Evolutionary conservation across 2,113 vertebrate species (phyloP), one percentile per base, ranked within the genome.

Genomic region (Tauraco erythrolophus): DNA sequence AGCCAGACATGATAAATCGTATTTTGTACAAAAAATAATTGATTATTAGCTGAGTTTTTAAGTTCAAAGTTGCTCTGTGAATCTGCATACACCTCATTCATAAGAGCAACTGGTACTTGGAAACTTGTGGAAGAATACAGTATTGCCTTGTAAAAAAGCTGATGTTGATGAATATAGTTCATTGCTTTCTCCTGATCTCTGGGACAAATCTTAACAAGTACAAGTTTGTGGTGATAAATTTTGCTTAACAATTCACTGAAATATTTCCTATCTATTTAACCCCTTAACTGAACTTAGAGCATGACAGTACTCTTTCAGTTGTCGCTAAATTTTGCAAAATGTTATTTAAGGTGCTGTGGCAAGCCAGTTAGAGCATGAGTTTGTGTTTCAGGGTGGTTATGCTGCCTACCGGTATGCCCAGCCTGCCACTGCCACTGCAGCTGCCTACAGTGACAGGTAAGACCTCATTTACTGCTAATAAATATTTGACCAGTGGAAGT

Each of bases 391-490:
- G 99, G 99, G 99, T 98, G 99, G 99, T 98, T 99, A 99, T 91
- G 98, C 99, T 98, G 99, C 99, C 92, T 99, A 99, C 98, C 99
- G 99, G 98, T 99, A 99, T 70, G 99, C 99, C 98, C 99, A 99
- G 97, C 99, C 99, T 97, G 98, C 99, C 98, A 99, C 99, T 97
- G 98, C 99, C 98, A 99, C 99, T 94, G 99, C 99, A 94, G 98
- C 99, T 97, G 99, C 99, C 98, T 99, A 99, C 99, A 99, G 99
- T 99, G 99, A 99, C 99, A 99, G 99, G 99, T 99, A 99, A 99
- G 98, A 86, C 56, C 66, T 70, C 65, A 31, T 92, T 89, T 85
- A 5, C 64, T 94, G 70, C 94, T 89, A 53, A 90, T 21, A 56
- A 45, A 58, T 93, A 93, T 72, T 43, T 91, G 70, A 94, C 84